Evolutionary conservation across 2,888 invertebrate species (phyloP).

Genomic region (Epinotia nisella): DNA sequence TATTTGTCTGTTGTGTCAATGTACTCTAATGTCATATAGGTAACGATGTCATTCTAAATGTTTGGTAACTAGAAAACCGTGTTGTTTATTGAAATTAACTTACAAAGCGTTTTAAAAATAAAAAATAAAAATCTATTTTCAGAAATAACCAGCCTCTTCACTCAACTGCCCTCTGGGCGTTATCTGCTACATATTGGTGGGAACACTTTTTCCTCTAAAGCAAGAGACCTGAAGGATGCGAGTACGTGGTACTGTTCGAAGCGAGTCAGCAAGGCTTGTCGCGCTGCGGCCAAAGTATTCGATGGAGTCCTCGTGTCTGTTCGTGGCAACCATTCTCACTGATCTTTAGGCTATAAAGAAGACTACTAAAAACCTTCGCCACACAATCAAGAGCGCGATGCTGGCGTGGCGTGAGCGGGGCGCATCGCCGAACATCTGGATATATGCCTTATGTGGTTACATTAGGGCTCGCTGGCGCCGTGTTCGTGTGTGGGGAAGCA

Average conservation of each 20-base stretch:
- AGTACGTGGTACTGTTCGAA: constrained; percentile 57
- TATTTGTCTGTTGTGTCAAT: too few species aligned
- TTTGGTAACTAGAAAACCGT: neutral
- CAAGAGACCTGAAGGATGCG: constrained; percentile 45
- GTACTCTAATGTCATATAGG: too few species aligned
- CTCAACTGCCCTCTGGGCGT: constrained; percentile 52
- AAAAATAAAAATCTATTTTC: constrained; percentile 8
- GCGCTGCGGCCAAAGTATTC: constrained; percentile 49
- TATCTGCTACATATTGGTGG: constrained; percentile 50
- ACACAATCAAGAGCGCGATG: too few species aligned
- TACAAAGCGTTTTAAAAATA: neutral
- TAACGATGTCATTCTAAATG: too few species aligned
- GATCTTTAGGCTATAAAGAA: too few species aligned
- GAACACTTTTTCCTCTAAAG: constrained; percentile 52
- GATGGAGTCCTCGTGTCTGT: constrained; percentile 42
- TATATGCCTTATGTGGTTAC: too few species aligned
- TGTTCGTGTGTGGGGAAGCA: too few species aligned
- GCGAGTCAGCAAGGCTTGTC: constrained; percentile 51
- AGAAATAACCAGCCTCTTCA: constrained; percentile 37
- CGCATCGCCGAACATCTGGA: too few species aligned
- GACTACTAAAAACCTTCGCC: too few species aligned
- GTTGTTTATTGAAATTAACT: neutral
- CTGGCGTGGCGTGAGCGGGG: too few species aligned
- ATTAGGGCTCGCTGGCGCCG: too few species aligned
- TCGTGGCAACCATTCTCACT: constrained; percentile 50